These are phyloP conservation scores for Dasyprocta punctata DNA, from an alignment of 2,113 vertebrate species.

Conservation along the genomic window DNA sequence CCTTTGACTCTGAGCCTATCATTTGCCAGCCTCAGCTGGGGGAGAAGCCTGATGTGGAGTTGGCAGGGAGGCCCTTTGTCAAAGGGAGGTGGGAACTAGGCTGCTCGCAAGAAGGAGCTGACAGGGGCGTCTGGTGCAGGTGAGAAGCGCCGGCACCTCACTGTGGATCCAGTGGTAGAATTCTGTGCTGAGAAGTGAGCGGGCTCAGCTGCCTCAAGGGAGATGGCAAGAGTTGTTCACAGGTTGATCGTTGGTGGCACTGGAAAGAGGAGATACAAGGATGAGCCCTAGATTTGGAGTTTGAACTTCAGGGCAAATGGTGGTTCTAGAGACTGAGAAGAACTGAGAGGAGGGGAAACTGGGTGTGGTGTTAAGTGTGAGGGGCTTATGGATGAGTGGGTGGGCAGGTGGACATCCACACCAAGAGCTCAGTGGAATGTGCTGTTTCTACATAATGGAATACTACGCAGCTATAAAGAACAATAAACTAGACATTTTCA, in stretches of 20 bases:
- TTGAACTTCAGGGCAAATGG: background rate
- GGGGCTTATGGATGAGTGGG: background rate
- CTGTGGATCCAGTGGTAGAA: accelerated
- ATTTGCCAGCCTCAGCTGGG: background rate
- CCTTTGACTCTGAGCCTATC: background rate
- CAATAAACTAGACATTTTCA: too few species aligned
- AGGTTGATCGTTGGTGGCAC: background rate
- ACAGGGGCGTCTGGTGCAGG: background rate
- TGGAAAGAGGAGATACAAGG: background rate
- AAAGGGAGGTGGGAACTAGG: background rate
- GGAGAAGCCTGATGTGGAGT: background rate
- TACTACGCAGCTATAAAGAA: too few species aligned
- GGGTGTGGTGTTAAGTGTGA: background rate
- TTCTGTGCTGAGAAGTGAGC: background rate
- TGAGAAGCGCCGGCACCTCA: background rate
- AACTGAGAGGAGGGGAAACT: background rate
- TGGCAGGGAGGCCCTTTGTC: background rate
- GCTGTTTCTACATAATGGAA: too few species aligned
- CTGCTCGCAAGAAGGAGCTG: background rate
- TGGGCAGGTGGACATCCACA: background rate
- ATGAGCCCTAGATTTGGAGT: background rate
- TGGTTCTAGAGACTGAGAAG: background rate
- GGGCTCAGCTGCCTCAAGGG: background rate
- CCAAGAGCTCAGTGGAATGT: background rate
- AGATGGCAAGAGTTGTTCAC: background rate